Conservation (phyloP, 2,113 vertebrate species). For the Hemichromis elongatus region DNA sequence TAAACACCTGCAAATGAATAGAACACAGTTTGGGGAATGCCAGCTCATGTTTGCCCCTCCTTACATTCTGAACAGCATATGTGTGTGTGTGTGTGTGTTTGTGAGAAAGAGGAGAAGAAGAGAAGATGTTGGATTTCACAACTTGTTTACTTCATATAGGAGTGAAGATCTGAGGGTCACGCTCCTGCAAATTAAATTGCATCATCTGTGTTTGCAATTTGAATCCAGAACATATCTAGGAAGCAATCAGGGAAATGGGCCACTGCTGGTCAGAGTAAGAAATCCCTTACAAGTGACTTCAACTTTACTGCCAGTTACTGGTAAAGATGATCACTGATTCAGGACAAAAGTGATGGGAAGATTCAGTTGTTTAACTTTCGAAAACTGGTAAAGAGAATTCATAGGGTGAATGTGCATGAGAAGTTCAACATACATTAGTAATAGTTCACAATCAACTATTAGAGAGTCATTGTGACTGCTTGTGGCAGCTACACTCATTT, state of each 20-base stretch:
- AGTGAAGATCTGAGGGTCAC: background rate
- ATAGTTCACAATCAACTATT: background rate
- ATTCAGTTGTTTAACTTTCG: background rate
- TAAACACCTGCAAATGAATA: background rate
- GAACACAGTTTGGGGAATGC: background rate
- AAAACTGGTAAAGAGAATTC: background rate
- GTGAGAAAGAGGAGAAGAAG: background rate
- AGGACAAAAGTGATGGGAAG: background rate
- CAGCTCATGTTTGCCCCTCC: background rate
- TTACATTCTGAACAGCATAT: background rate
- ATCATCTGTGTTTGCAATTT: constrained; percentile 8
- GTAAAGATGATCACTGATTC: background rate
- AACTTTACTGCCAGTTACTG: background rate
- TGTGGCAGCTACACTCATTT: background rate
- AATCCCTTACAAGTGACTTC: background rate
- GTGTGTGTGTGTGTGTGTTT: background rate
- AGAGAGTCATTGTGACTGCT: background rate
- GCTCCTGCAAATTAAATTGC: background rate
- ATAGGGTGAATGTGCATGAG: background rate
- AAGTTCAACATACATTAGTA: background rate
- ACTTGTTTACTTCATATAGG: constrained; percentile 45
- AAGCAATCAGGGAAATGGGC: background rate
- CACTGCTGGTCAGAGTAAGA: background rate
- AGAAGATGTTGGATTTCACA: constrained; percentile 44
- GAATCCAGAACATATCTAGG: background rate